phyloP scores from a whole-genome alignment of 2,888 invertebrate genomes.

The Dioctria linearis region DNA sequence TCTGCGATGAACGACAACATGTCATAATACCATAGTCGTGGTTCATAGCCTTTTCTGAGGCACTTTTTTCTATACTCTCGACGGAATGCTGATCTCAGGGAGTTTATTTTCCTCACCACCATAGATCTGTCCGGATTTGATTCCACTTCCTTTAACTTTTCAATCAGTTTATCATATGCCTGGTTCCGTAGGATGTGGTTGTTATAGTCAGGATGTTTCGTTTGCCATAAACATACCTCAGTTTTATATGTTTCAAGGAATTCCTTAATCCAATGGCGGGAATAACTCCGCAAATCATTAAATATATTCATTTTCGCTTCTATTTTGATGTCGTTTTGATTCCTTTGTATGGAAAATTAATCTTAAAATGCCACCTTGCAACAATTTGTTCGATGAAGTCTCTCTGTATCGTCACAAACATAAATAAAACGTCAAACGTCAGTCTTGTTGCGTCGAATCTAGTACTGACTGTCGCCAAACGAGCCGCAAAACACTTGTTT shows the following conservation, averaged over 20 bases:
- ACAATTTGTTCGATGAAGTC: no score
- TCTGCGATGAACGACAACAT: slow-evolving; percentile 68
- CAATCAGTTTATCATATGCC: slow-evolving; percentile 68
- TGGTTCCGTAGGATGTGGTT: slow-evolving; percentile 68
- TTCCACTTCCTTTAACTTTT: slow-evolving; percentile 69
- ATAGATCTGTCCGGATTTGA: slow-evolving; percentile 69
- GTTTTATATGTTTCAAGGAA: slow-evolving; percentile 69
- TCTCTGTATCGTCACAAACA: no score
- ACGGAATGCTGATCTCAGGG: slow-evolving; percentile 68
- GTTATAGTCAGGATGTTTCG: slow-evolving; percentile 69
- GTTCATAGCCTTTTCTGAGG: slow-evolving; percentile 66
- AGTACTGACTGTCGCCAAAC: no score
- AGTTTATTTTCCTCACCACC: slow-evolving; percentile 70
- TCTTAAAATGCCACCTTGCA: no score
- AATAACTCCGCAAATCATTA: slow-evolving; percentile 68
- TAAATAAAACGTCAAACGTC: no score
- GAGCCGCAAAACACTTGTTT: no score
- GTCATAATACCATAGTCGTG: slow-evolving; percentile 69
- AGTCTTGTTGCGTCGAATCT: no score
- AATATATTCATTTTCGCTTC: slow-evolving; percentile 62
- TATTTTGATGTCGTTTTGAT: slow-evolving; percentile 10
- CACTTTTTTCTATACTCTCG: slow-evolving; percentile 67
- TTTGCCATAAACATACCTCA: slow-evolving; percentile 69
- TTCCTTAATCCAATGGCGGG: slow-evolving; percentile 69
- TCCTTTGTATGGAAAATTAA: no score